Conservation (phyloP, 2,113 vertebrate genomes). For the Perccottus glenii region DNA sequence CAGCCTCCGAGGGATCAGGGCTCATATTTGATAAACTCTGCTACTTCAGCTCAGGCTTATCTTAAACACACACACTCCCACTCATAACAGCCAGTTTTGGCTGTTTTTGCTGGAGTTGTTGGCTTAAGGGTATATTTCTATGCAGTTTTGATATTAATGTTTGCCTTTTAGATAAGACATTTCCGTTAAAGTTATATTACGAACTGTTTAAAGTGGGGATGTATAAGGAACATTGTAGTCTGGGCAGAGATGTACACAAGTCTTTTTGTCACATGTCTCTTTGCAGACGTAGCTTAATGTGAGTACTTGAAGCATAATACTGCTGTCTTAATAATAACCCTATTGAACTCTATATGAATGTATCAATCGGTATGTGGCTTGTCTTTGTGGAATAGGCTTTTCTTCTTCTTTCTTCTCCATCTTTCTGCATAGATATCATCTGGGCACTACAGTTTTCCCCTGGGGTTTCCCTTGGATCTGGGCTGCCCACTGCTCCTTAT, state of each 20-base stretch:
- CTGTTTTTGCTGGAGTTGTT: slow-evolving; percentile 1
- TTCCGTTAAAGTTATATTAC: background rate
- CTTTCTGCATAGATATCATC: background rate
- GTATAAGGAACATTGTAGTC: background rate
- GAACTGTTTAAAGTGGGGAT: background rate
- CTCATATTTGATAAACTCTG: slow-evolving; percentile 62
- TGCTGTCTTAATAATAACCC: too few species aligned
- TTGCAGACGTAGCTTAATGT: too few species aligned
- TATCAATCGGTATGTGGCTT: too few species aligned
- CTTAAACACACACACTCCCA: slow-evolving; percentile 8
- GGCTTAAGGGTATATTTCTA: background rate
- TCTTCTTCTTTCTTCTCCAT: background rate
- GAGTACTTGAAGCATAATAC: too few species aligned
- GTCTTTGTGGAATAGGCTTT: background rate
- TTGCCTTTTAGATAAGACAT: background rate
- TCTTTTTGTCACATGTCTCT: too few species aligned
- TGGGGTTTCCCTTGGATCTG: background rate
- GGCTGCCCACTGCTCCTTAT: background rate
- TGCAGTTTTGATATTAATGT: background rate
- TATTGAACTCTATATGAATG: too few species aligned
- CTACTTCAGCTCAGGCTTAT: slow-evolving; percentile 45
- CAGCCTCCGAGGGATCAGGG: slow-evolving; percentile 46
- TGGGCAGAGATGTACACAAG: too few species aligned
- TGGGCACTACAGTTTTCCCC: background rate
- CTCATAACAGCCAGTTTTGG: slow-evolving; percentile 1